phyloP scores from a whole-genome alignment of 2,797 vertebrate species.

The Cossypha polioptera region DNA sequence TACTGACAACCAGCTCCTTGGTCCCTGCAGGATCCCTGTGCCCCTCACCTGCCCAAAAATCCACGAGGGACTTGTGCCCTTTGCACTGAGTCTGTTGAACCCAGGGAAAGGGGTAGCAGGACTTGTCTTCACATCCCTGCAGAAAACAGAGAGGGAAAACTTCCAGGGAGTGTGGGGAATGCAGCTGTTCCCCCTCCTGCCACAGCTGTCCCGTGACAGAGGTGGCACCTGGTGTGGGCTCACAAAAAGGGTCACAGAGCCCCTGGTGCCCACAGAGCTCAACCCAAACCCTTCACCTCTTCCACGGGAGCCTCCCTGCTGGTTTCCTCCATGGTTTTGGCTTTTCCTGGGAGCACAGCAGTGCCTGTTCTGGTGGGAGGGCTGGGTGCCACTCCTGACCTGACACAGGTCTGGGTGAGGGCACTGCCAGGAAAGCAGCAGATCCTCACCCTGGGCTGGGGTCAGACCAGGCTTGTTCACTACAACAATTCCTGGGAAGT shows the following conservation, averaged over 20 bases:
- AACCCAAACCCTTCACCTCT: not conserved
- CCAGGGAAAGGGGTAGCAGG: not conserved
- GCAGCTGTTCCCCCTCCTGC: not conserved
- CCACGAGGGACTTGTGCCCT: accelerated
- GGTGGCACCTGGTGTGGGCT: not conserved
- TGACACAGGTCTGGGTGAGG: accelerated
- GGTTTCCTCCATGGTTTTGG: accelerated
- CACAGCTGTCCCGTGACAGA: not conserved
- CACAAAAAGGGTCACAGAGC: not conserved
- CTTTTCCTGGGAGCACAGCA: not conserved
- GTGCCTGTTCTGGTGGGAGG: accelerated
- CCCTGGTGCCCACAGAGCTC: no score
- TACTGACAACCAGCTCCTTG: not conserved
- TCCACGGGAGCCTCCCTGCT: not conserved
- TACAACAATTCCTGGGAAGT: not conserved
- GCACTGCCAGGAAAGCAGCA: not conserved
- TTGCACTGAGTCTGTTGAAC: not conserved
- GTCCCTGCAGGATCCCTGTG: not conserved
- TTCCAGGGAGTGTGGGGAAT: accelerated
- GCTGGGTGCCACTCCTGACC: accelerated
- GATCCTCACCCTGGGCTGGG: not conserved
- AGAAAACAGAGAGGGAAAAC: not conserved
- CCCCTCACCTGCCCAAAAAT: not conserved
- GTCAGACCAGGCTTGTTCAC: not conserved
- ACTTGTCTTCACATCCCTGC: not conserved